A percentile compares a stretch with the other conserved stretches of the same genome.
These are phyloP conservation scores for Agrotis segetum DNA, from an alignment of 2,888 invertebrate species.

Conservation along the genomic window DNA sequence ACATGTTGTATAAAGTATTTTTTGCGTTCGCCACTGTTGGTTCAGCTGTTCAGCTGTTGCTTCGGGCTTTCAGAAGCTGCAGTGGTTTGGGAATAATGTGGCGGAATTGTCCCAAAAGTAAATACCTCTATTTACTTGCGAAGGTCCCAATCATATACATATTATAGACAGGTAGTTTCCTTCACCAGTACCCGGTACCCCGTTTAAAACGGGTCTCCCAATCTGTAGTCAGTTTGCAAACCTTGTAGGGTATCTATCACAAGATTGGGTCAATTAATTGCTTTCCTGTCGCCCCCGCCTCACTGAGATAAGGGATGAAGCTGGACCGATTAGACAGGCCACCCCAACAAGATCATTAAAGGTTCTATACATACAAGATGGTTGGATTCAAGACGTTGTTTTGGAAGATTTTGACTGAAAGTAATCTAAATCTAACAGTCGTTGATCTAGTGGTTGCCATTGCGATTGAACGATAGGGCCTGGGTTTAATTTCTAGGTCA, in stretches of 20 bases:
- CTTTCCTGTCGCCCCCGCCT: conserved; percentile 45
- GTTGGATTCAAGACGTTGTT: background rate
- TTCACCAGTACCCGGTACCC: background rate
- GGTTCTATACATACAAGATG: conserved; percentile 2
- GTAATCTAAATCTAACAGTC: too few species aligned
- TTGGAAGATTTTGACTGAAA: background rate
- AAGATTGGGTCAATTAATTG: conserved; percentile 55
- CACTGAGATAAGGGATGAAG: conserved; percentile 38
- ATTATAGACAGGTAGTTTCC: conserved; percentile 1
- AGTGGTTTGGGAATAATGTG: too few species aligned
- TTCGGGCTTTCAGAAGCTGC: too few species aligned
- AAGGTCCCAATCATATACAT: background rate
- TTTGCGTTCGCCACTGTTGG: too few species aligned
- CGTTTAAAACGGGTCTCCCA: conserved; percentile 13
- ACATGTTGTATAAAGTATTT: too few species aligned
- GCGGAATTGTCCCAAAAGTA: too few species aligned
- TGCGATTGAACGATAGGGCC: too few species aligned
- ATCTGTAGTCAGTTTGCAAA: conserved; percentile 30
- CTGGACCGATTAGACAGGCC: conserved; percentile 29
- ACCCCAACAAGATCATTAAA: conserved; percentile 32
- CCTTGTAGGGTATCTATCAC: conserved; percentile 33
- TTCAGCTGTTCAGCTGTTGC: too few species aligned
- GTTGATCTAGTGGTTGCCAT: too few species aligned
- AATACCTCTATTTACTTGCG: too few species aligned
- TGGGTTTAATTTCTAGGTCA: too few species aligned